Conservation (phyloP, 2,888 invertebrate species). For the Micoletzkya japonica region DNA sequence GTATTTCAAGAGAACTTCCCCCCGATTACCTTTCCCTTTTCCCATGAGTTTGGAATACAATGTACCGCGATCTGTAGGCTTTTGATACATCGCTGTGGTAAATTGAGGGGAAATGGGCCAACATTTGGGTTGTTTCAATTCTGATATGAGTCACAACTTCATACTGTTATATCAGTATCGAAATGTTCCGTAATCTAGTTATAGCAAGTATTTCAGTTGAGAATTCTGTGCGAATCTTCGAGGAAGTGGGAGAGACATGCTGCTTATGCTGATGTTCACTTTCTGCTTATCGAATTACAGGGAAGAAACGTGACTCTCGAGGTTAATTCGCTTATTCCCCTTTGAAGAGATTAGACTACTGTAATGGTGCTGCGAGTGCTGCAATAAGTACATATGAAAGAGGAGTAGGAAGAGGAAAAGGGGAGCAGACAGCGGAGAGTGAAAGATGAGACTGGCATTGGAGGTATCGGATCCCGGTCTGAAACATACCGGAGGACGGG, state of each 20-base stretch:
- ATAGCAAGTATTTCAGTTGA: conserved; percentile 6
- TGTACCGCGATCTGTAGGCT: too few species aligned
- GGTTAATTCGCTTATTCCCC: neutral
- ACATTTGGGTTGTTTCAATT: too few species aligned
- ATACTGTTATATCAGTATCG: too few species aligned
- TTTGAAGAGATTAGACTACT: neutral
- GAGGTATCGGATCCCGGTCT: conserved; percentile 19
- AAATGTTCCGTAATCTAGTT: neutral
- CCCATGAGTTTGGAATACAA: too few species aligned
- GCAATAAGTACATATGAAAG: neutral
- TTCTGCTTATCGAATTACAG: neutral
- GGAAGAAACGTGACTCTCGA: conserved; percentile 15
- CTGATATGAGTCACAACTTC: too few species aligned
- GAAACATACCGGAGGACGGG: conserved; percentile 21
- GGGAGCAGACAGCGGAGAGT: neutral
- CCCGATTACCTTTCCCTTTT: too few species aligned
- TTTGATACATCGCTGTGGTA: too few species aligned
- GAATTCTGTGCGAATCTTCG: conserved; percentile 8
- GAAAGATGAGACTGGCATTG: neutral
- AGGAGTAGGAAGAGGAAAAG: neutral
- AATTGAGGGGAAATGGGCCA: too few species aligned
- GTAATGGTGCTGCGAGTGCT: too few species aligned
- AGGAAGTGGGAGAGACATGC: conserved; percentile 25
- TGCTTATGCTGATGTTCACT: conserved; percentile 20
- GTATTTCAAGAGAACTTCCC: too few species aligned